Evolutionary conservation across 1,140 invertebrate species (phyloP).

Genomic region (Micrasema longulum): DNA sequence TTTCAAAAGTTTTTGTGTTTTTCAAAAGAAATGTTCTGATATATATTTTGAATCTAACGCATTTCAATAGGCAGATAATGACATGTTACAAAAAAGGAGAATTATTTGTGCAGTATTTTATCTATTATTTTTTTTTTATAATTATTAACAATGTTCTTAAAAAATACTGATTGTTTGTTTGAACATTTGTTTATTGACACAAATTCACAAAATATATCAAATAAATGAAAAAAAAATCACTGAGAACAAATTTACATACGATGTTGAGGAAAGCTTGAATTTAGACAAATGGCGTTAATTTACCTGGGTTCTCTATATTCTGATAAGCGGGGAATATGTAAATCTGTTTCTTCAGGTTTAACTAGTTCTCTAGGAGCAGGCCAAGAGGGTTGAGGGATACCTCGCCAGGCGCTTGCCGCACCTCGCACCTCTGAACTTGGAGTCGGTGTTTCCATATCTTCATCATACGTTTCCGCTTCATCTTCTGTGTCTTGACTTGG

Average conservation of each 20-base stretch:
- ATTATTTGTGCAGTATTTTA: too few relatives aligned
- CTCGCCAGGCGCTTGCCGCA: slow-evolving; percentile 30
- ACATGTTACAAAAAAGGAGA: too few relatives aligned
- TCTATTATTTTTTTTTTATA: too few relatives aligned
- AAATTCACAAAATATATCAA: too few relatives aligned
- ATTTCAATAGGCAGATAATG: too few relatives aligned
- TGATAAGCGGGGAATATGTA: slow-evolving; percentile 70
- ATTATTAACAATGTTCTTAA: too few relatives aligned
- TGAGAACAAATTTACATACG: background rate
- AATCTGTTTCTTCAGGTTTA: slow-evolving; percentile 64
- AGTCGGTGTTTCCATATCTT: slow-evolving; percentile 61
- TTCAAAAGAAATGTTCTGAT: too few relatives aligned
- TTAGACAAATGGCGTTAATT: slow-evolving; percentile 54
- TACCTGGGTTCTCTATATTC: slow-evolving; percentile 67
- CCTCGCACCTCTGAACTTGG: slow-evolving; percentile 57
- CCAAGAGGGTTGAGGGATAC: slow-evolving; percentile 23
- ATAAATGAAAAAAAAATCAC: slow-evolving; percentile 54
- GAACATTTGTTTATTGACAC: too few relatives aligned
- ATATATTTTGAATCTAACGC: too few relatives aligned
- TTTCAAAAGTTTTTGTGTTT: too few relatives aligned
- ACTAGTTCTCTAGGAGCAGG: slow-evolving; percentile 30
- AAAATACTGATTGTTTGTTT: too few relatives aligned
- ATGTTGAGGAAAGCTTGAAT: background rate
- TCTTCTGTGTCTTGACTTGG: slow-evolving; percentile 74
- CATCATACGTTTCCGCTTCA: slow-evolving; percentile 68